These are phyloP conservation scores for Proales similis DNA, from an alignment of 1,140 invertebrate genomes.

Conservation along the genomic window DNA sequence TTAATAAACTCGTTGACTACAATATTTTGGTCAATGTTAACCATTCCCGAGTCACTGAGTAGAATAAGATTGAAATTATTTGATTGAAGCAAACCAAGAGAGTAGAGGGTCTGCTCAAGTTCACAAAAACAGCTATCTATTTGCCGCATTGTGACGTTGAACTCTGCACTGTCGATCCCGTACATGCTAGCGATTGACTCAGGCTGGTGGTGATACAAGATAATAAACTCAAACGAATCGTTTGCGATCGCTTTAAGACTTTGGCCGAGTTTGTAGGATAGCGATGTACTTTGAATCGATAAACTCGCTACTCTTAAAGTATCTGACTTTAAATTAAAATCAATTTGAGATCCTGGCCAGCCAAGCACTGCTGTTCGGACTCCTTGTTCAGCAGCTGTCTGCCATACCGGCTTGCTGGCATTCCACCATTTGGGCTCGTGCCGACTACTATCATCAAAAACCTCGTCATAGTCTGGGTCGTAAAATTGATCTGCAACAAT, in stretches of 20 bases:
- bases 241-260: background rate
- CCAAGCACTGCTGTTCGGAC: conserved; percentile 2
- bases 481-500: conserved; percentile 33
- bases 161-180: conserved; percentile 3
- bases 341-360: conserved; percentile 20
- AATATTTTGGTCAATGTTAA: conserved; percentile 22
- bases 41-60: conserved; percentile 26
- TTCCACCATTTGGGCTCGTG: conserved; percentile 33
- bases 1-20: conserved; percentile 17
- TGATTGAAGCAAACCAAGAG: background rate
- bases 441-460: conserved; percentile 1
- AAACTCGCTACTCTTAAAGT: no score
- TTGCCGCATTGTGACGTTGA: conserved; percentile 34
- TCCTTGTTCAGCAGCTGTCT: conserved; percentile 2
- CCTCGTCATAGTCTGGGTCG: conserved; percentile 24
- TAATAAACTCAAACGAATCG: conserved; percentile 9
- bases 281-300: background rate
- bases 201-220: conserved; percentile 18
- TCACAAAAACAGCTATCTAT: conserved; percentile 13
- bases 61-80: conserved; percentile 35
- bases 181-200: conserved; percentile 31
- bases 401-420: conserved; percentile 18
- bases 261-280: conserved; percentile 2
- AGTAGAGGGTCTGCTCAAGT: background rate
- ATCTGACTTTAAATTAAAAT: no score